Conservation (phyloP, 2,797 vertebrate species). For the Hippoglossus hippoglossus region DNA sequence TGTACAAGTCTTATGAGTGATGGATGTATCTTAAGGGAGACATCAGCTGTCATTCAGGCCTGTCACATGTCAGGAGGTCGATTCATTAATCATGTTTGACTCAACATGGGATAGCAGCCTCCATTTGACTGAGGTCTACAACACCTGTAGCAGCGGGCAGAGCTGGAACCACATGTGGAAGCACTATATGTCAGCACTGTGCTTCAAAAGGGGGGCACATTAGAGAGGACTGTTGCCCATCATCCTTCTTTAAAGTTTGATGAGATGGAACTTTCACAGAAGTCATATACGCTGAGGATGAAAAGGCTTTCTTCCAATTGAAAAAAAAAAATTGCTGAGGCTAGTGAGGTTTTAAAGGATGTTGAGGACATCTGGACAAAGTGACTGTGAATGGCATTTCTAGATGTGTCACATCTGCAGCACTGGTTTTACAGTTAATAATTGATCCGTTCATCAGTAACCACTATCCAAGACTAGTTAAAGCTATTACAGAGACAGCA, state of each 20-base stretch:
- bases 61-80: constrained; percentile 64
- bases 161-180: constrained; percentile 49
- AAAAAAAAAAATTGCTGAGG: constrained; percentile 24
- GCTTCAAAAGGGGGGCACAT: constrained; percentile 39
- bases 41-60: constrained; percentile 65
- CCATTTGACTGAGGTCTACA: constrained; percentile 50
- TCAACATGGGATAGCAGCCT: constrained; percentile 55
- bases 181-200: constrained; percentile 38
- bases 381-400: constrained; percentile 6
- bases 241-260: constrained; percentile 51
- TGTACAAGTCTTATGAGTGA: constrained; percentile 35
- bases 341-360: neutral
- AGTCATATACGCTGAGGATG: neutral
- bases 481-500: too few relatives aligned
- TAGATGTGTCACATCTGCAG: neutral
- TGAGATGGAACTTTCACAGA: constrained; percentile 45
- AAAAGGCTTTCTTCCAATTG: constrained; percentile 40
- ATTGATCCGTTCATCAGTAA: neutral
- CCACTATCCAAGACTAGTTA: too few relatives aligned
- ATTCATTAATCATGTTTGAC: constrained; percentile 78
- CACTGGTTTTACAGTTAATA: neutral
- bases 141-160: constrained; percentile 59
- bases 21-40: constrained; percentile 53
- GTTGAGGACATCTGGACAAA: constrained; percentile 34
- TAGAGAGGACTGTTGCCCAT: constrained; percentile 48